Base-by-base conservation (phyloP, 2,113 vertebrate species). In the Meriones unguiculatus region DNA sequence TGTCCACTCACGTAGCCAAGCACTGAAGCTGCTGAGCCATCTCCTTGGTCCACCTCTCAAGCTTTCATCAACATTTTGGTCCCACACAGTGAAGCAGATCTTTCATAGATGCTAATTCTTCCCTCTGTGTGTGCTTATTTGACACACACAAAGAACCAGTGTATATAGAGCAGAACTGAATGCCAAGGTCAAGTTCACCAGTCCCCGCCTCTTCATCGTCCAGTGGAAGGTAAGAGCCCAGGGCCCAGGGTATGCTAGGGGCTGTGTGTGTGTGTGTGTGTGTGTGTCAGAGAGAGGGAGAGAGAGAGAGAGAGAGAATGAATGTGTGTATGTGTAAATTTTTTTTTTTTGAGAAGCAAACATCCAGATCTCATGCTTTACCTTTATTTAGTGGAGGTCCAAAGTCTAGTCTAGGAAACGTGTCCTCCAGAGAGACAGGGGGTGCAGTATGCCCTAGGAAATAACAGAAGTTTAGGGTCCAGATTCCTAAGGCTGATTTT, bases 321-420 rank as follows among this genome's bases (percentile, higher is more conserved):
- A 13, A 20, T 46, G 38, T 32, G 12, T 7, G 41, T 50, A 30
- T 18, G 46, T 46, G 46, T 32, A 57, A 57, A 57, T 76, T 41
- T 65, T 25, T 77, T 12, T 52, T 2, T 64, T 89, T 35, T 50
- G 28, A 91, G 82, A 87, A 64, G 86, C 2, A 38, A 41, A 18
- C 1, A 59, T 69, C 52, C 67, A 73, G 69, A 11, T 65, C 52
- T 88, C 80, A 9, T 22, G n/a, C 59, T 67, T 20, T 70, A 10
- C 70, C 41, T 90, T 24, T 52, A 75, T 86, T 25, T 52, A 85
- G 93, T 72, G 41, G 30, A 72, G 28, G 89, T 89, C 54, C 77
- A 69, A 95, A 93, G 73, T 97, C 87, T 18, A 59, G 9, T n/a
- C 32, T 64, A 18, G 84, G 88, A 70, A 85, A 52, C 32, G 41